Evolutionary conservation across 1,140 invertebrate species (phyloP), one percentile per base, ranked within the genome.

Genomic region (Octopus sinensis): DNA sequence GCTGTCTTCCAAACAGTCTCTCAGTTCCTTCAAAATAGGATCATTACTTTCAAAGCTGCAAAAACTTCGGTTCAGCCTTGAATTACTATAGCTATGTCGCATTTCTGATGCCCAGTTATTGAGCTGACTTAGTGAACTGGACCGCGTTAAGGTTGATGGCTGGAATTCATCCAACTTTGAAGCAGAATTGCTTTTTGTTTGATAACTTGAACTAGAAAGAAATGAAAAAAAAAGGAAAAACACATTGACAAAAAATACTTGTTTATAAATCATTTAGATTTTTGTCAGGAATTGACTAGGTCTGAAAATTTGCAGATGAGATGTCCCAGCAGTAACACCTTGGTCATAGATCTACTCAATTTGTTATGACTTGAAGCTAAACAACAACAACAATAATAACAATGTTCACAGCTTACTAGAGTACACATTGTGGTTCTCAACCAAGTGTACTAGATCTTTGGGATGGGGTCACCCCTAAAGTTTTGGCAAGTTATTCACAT

Each of bases 1-100:
- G 84, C 88, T 89, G 73, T 90, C 87, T 53, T 88, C 87, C 77
- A 83, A 56, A 52, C 52, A 53, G 4, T 81, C 80, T 13, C 52
- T 81, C 30, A 83, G 79, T 73, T 53, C 81, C 30, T 76, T 53
- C 73, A 79, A 54, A 13, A 77, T 75, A n/a, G 71, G 52, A 56
- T 75, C 71, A 5, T 9, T 53, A 23, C 17, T 54, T 17, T 75
- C 73, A n/a, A 77, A 71, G 17, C 12, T n/a, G 52, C 53, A 53
- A 23, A 87, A 82, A 62, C 84, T 84, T 56, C 83, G 81, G 78
- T 84, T 87, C n/a, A 88, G 79, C 51, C 81, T 84, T 84, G 73
- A 4, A 85, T 62, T 0, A 85, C 84, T 68, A 83, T 81, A 17
- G 85, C 86, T 54, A 83, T 56, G 4, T 80, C 79, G 53, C 83